Percentiles rank a stretch among this genome's conserved stretches.
Conservation (phyloP, 2,113 vertebrate species). For the Papio anubis region DNA sequence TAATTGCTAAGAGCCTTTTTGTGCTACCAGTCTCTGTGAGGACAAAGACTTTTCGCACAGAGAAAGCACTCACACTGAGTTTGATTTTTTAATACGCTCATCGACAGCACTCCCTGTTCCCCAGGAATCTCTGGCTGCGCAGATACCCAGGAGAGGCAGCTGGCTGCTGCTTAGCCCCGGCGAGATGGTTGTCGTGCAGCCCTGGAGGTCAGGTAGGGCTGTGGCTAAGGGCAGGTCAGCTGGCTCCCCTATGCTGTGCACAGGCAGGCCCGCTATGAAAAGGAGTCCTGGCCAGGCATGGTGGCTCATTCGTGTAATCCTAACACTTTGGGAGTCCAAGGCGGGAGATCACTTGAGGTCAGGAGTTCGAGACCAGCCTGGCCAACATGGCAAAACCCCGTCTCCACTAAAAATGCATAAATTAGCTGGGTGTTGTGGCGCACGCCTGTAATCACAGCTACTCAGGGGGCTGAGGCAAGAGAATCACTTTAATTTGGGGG, state of each 20-base stretch:
- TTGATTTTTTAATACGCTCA: not conserved
- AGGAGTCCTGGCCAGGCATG: not conserved
- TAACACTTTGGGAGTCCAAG: too few species aligned
- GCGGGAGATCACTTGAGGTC: too few species aligned
- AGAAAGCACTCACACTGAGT: not conserved
- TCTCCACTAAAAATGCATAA: too few species aligned
- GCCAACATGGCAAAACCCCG: too few species aligned
- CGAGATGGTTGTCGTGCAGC: not conserved
- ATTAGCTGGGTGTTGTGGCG: too few species aligned
- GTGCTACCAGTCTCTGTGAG: not conserved
- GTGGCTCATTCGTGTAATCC: too few species aligned
- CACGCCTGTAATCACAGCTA: too few species aligned
- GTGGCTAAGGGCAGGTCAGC: not conserved
- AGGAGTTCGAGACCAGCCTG: too few species aligned
- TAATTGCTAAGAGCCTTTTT: not conserved
- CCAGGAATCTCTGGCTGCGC: not conserved
- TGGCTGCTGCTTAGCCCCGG: not conserved
- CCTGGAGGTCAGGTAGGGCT: not conserved
- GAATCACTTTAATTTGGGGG: too few species aligned
- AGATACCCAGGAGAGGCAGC: not conserved
- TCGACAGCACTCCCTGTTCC: not conserved
- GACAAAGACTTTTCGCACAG: not conserved
- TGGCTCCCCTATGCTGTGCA: not conserved
- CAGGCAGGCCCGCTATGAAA: too few species aligned
- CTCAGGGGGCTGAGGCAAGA: too few species aligned